phyloP scores from a whole-genome alignment of 2,797 vertebrate species.

The Salmo trutta region DNA sequence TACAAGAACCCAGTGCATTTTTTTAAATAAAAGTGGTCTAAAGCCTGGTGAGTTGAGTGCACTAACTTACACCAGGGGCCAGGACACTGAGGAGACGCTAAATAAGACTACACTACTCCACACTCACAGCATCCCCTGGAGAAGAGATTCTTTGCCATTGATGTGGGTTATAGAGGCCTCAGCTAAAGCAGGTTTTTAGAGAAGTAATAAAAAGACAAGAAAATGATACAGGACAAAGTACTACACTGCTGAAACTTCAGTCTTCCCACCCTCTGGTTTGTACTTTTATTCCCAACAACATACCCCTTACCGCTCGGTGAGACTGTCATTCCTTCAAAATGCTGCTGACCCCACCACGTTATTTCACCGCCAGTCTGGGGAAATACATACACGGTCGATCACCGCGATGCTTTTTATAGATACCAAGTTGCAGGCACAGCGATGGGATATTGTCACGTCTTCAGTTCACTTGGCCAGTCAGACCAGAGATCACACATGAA shows the following conservation, averaged over 20 bases:
- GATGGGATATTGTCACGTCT: conserved; percentile 17
- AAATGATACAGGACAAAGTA: not conserved
- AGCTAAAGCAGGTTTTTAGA: conserved; percentile 40
- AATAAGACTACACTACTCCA: not conserved
- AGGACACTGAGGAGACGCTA: conserved; percentile 8
- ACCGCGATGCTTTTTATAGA: conserved; percentile 31
- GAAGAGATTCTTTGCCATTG: not conserved
- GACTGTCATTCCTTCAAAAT: no score
- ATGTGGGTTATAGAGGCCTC: conserved; percentile 43
- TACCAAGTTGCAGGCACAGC: conserved; percentile 33
- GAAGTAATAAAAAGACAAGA: not conserved
- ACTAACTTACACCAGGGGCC: no score
- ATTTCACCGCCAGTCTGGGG: conserved; percentile 22
- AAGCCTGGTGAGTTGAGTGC: not conserved
- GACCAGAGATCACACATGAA: conserved; percentile 12
- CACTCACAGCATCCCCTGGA: not conserved
- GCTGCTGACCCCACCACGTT: not conserved
- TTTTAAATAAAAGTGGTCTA: not conserved
- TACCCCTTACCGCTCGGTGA: no score
- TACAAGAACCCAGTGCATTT: conserved; percentile 5
- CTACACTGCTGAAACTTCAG: not conserved
- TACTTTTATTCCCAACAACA: no score
- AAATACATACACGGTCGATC: conserved; percentile 3
- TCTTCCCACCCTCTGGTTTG: not conserved
- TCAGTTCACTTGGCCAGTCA: conserved; percentile 20